Percentiles rank a stretch among this genome's conserved stretches.
These are phyloP conservation scores for Phenacoccus solenopsis DNA, from an alignment of 1,140 invertebrate species.

Conservation along the genomic window DNA sequence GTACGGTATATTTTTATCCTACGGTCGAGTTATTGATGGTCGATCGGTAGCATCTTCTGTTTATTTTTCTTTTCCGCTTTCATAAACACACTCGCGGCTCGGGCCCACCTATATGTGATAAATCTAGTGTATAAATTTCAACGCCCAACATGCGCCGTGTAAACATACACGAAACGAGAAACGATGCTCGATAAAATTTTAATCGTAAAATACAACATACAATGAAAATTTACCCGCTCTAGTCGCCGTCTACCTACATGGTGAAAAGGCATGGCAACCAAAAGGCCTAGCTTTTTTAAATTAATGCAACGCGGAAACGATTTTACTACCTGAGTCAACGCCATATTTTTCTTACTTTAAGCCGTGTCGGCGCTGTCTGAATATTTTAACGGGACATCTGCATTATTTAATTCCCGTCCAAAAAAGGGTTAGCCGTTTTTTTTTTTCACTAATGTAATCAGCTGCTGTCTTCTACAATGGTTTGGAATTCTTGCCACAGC, in stretches of 20 bases:
- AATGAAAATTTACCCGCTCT: neutral
- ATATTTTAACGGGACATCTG: conserved; percentile 17
- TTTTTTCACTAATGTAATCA: conserved; percentile 11
- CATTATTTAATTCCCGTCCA: conserved; percentile 15
- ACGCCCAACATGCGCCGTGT: too few species aligned
- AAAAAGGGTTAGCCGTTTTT: conserved; percentile 6
- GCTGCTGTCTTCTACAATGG: neutral
- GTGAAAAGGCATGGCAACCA: neutral
- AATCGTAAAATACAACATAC: neutral
- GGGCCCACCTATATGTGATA: neutral
- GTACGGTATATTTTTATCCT: conserved; percentile 5
- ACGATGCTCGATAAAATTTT: neutral
- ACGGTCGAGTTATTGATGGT: conserved; percentile 7
- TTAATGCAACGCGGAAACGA: conserved; percentile 11
- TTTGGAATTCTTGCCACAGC: conserved; percentile 1
- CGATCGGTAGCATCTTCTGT: conserved; percentile 13
- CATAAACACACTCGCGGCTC: neutral
- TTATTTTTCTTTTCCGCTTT: conserved; percentile 15
- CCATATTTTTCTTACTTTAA: neutral
- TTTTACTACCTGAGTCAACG: conserved; percentile 10
- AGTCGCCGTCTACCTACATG: neutral
- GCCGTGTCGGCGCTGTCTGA: neutral
- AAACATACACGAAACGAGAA: neutral
- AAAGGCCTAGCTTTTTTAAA: neutral
- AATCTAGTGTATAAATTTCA: neutral